Evolutionary conservation across 2,113 vertebrate genomes (phyloP), one percentile per base, ranked within the genome.

Genomic region (Eira barbara): DNA sequence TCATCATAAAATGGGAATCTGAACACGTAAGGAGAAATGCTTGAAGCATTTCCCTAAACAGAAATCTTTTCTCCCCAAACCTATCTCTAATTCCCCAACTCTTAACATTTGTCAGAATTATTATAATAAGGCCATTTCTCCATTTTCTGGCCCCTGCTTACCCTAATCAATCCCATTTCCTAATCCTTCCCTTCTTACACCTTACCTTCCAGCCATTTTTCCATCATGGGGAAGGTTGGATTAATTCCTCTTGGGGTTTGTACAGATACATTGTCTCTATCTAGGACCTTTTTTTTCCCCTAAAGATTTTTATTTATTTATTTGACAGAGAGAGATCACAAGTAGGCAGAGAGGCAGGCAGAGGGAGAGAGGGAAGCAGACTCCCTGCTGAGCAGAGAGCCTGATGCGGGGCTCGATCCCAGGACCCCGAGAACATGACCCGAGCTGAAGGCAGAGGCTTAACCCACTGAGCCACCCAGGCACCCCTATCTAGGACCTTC

Each of bases 61-160:
- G 39, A 96, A 89, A 73, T 61, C 9, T 82, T 96, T 89, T 74
- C 57, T 97, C 59, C 59, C 86, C 74, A 90, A 92, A 78, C 9
- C 59, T 27, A 42, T 15, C 79, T 55, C 34, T 34, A 65, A 65
- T 23, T 76, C 59, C 65, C 21, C 27, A 86, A 78, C 5, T 47
- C 39, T 69, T 87, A 20, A 42, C 29, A 39, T 45, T 31, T 65
- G 63, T 65, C 29, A 67, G 63, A 55, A 42, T 78, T 42, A 39
- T 71, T 52, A 78, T 9, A 39, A 34, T 29, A 79, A 71, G 81
- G n/a, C 15, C 17, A 27, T 55, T 47, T 49, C 17, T 49, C 61
- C 55, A 13, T 47, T 5, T 84, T 36, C 27, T 11, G 17, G 45
- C 27, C 27, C 12, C 49, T 52, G 23, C 23, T 29, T 81, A 6